phyloP scores from a whole-genome alignment of 2,797 vertebrate genomes.

The Enteromius viviparus region DNA sequence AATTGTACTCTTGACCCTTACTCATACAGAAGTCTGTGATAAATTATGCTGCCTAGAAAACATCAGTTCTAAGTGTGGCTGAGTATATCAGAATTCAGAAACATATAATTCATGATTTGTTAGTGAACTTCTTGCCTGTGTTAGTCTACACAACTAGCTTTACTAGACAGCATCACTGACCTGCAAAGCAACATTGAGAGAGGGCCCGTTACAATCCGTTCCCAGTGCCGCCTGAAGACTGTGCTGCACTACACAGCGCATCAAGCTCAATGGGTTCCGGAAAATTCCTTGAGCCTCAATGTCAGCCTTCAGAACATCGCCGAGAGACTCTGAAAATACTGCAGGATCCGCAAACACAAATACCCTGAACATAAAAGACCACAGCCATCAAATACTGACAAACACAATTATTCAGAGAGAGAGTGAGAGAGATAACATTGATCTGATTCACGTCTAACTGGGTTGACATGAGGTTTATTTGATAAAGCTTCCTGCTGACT shows the following conservation, averaged over 20 bases:
- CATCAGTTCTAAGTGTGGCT: not conserved
- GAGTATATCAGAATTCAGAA: not conserved
- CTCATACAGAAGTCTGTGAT: not conserved
- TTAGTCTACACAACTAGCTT: not conserved
- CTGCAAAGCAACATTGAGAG: constrained; percentile 81
- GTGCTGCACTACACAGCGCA: constrained; percentile 80
- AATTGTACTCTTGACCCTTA: not conserved
- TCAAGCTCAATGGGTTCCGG: constrained; percentile 67
- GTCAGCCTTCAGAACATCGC: constrained; percentile 76
- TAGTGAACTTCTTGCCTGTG: not conserved
- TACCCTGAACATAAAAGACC: constrained; percentile 73
- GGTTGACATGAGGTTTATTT: not conserved
- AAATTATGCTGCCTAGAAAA: not conserved
- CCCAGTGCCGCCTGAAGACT: constrained; percentile 84
- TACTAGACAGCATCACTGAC: constrained; percentile 69
- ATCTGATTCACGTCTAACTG: not conserved
- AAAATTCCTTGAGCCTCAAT: constrained; percentile 67
- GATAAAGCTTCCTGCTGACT: not conserved
- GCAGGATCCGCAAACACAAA: constrained; percentile 90
- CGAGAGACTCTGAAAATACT: constrained; percentile 83
- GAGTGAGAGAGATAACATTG: not conserved
- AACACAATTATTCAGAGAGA: constrained; percentile 42
- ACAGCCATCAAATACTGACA: not conserved
- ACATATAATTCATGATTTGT: not conserved
- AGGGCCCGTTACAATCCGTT: constrained; percentile 70